Evolutionary conservation across 1,140 invertebrate genomes (phyloP), one percentile per base, ranked within the genome.

Genomic region (Sycophaga agraensis): DNA sequence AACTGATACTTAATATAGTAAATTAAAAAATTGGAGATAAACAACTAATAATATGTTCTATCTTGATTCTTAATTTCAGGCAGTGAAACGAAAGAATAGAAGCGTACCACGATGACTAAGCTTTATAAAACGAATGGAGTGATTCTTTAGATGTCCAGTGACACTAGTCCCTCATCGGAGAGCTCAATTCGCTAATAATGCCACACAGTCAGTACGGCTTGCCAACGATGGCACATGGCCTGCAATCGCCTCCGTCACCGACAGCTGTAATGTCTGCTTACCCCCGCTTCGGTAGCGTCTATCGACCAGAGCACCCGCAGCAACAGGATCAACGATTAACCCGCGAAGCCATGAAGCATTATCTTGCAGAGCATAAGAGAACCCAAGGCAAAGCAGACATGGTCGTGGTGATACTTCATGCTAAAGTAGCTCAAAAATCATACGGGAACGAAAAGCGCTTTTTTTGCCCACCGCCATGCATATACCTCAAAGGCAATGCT

Each of bases 401-500:
- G 90, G 89, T 96, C 4, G 89, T 99, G 19, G 94, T 98, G 4
- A 98, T 99, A 59, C 84, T 99, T 48, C 97, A 99, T 82, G 98
- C 98, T 6, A 99, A 99, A 86, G 92, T 95, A 26, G 97, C 98
- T 16, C 98, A 99, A 79, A 99, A 99, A 74, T 99, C 97, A 0
- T 99, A 99, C 78, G 98, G 98, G 48, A 99, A 99, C 80, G 98
- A 99, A 76, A 99, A 99, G 81, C 85, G 97, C 61, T 99, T 99
- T 82, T 99, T 99, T 82, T 99, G 97, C 75, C 98, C 98, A 1
- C 98, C 98, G 1, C 98, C 98, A 0, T 99, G 97, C 79, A 98
- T 99, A 68, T 99, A 99, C 81, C 82, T 99, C 35, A 94, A 94
- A 75, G 97, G 97, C 4, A 95, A 96, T 69, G 98, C 97, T 2